Evolutionary conservation across 1,140 invertebrate species (phyloP).

Genomic region (Trinorchestia longiramus): DNA sequence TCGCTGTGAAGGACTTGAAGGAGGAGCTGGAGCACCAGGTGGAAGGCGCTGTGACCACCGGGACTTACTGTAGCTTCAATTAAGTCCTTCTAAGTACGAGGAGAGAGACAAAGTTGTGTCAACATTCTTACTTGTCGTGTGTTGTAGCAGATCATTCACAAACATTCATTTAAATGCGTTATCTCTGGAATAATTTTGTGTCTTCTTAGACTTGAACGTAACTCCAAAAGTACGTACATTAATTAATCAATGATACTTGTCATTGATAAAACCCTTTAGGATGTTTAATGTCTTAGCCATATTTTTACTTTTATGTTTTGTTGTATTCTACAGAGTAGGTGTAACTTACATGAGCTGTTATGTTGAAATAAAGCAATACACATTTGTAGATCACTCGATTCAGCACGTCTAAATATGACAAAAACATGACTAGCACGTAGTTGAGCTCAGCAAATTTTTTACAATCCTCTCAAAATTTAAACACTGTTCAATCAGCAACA

Average conservation of each 20-base stretch:
- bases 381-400: no score
- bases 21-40: neutral
- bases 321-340: no score
- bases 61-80: neutral
- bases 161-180: neutral
- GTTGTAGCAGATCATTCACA: neutral
- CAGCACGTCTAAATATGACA: no score
- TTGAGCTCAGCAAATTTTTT: no score
- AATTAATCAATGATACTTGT: neutral
- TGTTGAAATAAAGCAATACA: no score
- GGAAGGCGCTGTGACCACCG: neutral
- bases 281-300: neutral
- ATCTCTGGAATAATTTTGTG: neutral
- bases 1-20: neutral
- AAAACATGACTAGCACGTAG: no score
- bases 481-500: no score
- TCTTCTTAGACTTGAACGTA: neutral
- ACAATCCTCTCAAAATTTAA: no score
- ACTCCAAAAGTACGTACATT: neutral
- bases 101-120: neutral
- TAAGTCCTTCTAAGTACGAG: neutral
- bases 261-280: neutral
- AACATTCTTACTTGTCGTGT: no score
- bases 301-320: no score
- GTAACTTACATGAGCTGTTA: no score